Evolutionary conservation across 2,888 invertebrate species (phyloP).

Genomic region (Tenthredo mesomela): DNA sequence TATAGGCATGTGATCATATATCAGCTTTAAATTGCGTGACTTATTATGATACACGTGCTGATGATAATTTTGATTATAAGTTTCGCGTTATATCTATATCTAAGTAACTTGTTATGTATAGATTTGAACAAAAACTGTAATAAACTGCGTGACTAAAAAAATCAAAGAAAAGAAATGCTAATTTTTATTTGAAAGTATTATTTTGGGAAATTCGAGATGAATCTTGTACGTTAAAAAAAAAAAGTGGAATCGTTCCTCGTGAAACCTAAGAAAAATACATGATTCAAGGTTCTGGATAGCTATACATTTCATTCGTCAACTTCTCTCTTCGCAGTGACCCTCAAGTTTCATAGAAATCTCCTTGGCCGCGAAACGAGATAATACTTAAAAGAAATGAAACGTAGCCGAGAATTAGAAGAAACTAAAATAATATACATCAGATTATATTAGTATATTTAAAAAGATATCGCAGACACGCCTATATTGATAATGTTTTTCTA

Average conservation of each 20-base stretch:
- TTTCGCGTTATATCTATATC: background rate
- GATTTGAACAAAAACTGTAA: background rate
- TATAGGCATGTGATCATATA: background rate
- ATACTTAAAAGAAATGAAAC: background rate
- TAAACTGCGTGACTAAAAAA: background rate
- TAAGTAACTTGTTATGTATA: background rate
- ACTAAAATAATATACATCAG: background rate
- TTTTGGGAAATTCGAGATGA: background rate
- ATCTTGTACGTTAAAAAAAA: background rate
- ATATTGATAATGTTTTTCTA: background rate
- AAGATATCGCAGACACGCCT: background rate
- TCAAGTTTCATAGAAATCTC: background rate
- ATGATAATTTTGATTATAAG: background rate
- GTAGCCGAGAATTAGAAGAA: background rate
- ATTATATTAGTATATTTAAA: background rate
- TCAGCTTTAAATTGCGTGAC: background rate
- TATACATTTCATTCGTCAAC: background rate
- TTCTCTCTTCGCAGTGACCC: background rate
- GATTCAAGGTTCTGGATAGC: background rate
- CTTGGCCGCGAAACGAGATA: background rate
- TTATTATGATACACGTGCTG: background rate
- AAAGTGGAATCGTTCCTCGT: background rate
- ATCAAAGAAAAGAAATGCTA: background rate
- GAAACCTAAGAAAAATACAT: background rate
- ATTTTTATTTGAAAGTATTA: background rate